Percentiles rank a stretch among this genome's conserved stretches.
phyloP scores from a whole-genome alignment of 2,888 invertebrate species.

The Galeruca laticollis region DNA sequence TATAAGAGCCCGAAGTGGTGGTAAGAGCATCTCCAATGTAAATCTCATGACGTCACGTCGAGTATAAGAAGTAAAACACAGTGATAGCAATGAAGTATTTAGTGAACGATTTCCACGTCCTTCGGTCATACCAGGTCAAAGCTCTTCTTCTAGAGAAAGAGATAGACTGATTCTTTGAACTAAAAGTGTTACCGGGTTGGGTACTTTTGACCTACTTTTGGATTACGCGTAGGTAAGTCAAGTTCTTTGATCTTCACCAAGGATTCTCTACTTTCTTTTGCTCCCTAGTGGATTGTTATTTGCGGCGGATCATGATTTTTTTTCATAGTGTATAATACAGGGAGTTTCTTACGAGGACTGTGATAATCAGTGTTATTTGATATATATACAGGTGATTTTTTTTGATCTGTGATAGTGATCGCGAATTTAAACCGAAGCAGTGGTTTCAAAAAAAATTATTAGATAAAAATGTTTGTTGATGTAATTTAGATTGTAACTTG shows the following conservation, averaged over 20 bases:
- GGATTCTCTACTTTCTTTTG: constrained; percentile 22
- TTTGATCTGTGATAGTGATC: constrained; percentile 10
- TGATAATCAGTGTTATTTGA: constrained; percentile 15
- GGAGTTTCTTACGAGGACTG: constrained; percentile 9
- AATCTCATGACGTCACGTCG: constrained; percentile 58
- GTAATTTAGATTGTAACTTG: too few relatives aligned
- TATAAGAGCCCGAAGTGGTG: constrained; percentile 37
- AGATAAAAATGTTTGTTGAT: too few relatives aligned
- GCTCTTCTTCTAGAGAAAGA: constrained; percentile 51
- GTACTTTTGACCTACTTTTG: constrained; percentile 50
- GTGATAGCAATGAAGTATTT: constrained; percentile 58
- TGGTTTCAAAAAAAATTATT: not conserved
- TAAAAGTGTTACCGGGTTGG: constrained; percentile 45
- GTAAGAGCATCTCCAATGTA: constrained; percentile 30
- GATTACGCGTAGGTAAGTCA: constrained; percentile 48
- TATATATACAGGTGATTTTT: constrained; percentile 14
- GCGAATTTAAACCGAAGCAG: not conserved
- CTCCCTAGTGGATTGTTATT: constrained; percentile 20
- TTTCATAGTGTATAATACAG: constrained; percentile 3
- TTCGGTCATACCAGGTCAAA: constrained; percentile 64
- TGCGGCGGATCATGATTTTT: constrained; percentile 24
- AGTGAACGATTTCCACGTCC: constrained; percentile 58
- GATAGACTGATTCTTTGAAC: constrained; percentile 33
- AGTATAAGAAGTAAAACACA: constrained; percentile 62
- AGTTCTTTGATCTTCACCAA: constrained; percentile 37